Evolutionary conservation across 2,797 vertebrate species (phyloP).

Genomic region (Scyliorhinus canicula): DNA sequence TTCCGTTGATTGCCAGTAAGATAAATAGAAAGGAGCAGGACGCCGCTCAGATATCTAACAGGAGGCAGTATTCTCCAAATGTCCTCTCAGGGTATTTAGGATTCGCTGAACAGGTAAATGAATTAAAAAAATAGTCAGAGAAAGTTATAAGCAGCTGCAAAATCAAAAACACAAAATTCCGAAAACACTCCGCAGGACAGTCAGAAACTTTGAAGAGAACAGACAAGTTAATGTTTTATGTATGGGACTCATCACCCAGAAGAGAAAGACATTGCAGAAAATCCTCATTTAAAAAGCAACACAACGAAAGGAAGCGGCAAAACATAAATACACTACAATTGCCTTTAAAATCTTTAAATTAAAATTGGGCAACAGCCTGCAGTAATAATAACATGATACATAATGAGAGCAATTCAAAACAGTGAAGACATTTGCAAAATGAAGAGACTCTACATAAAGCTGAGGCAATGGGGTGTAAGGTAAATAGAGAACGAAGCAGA

Average conservation of each 20-base stretch:
- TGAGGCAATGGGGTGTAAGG: neutral
- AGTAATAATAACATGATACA: neutral
- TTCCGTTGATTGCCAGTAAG: neutral
- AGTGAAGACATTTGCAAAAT: neutral
- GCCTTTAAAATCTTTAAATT: neutral
- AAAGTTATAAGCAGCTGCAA: neutral
- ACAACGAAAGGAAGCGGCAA: neutral
- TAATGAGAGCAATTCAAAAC: neutral
- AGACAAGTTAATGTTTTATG: neutral
- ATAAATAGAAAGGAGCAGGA: neutral
- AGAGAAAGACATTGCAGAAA: neutral
- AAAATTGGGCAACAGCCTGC: neutral
- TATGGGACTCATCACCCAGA: neutral
- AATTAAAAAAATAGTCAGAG: neutral
- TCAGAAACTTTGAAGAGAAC: neutral
- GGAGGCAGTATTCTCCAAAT: neutral
- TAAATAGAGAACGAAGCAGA: neutral
- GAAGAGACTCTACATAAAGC: neutral
- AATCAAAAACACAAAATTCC: neutral
- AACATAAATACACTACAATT: neutral
- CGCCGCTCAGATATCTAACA: neutral
- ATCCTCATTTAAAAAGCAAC: neutral
- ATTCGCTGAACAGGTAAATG: neutral
- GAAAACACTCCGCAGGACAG: neutral
- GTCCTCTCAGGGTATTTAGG: neutral